Evolutionary conservation across 2,113 vertebrate genomes (phyloP).

Genomic region (Numenius arquata): DNA sequence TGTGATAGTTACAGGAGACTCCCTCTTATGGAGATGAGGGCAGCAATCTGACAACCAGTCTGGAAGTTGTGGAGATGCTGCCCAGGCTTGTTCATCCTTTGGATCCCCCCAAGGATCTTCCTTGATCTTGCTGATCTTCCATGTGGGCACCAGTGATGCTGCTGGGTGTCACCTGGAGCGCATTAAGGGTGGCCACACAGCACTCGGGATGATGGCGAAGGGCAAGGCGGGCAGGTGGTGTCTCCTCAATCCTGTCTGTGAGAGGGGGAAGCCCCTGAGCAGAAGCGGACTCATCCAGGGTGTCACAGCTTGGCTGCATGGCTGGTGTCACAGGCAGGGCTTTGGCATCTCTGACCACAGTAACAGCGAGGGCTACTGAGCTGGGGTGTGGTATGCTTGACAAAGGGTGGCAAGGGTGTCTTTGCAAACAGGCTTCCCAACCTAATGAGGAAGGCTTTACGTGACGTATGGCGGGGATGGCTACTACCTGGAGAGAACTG

Average conservation of each 20-base stretch:
- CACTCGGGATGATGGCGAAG: neutral
- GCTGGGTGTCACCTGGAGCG: neutral
- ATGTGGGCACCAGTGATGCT: neutral
- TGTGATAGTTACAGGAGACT: neutral
- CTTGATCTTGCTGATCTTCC: neutral
- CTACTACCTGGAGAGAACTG: neutral
- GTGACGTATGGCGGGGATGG: neutral
- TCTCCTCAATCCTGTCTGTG: neutral
- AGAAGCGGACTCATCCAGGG: neutral
- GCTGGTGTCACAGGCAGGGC: neutral
- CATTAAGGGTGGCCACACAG: neutral
- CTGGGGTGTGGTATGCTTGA: neutral
- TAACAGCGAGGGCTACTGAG: accelerated
- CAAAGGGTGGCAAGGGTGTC: neutral
- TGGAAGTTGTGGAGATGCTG: neutral
- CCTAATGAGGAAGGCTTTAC: neutral
- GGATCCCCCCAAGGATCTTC: too few relatives aligned
- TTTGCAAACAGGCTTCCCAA: neutral
- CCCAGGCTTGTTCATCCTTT: neutral
- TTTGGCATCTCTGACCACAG: neutral
- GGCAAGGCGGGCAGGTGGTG: neutral
- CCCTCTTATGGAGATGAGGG: neutral
- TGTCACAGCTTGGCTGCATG: neutral
- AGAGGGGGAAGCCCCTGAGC: neutral
- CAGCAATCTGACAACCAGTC: neutral